phyloP scores from a whole-genome alignment of 2,888 invertebrate genomes.

The Orchesellides sinensis region DNA sequence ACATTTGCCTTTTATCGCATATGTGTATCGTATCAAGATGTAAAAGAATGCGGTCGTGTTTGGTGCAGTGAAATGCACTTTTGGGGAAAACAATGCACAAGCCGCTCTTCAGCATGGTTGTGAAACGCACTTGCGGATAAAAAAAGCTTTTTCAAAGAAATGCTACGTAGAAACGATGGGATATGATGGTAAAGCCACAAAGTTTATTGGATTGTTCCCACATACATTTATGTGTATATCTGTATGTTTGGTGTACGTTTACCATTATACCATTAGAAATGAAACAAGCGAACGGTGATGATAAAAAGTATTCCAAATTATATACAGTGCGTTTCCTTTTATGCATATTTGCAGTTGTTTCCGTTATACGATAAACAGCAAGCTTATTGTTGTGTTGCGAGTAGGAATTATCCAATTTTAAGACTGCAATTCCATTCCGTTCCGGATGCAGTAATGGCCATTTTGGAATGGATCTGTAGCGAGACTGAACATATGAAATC shows the following conservation, averaged over 20 bases:
- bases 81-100: conserved; percentile 13
- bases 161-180: not conserved
- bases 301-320: conserved; percentile 15
- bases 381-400: conserved; percentile 46
- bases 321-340: not conserved
- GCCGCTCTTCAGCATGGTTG: not conserved
- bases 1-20: not conserved
- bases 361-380: not conserved
- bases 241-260: no score
- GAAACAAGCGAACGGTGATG: conserved; percentile 38
- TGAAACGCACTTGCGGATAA: conserved; percentile 48
- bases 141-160: conserved; percentile 36
- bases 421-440: conserved; percentile 40
- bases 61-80: conserved; percentile 34
- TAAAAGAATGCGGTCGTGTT: conserved; percentile 34
- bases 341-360: not conserved
- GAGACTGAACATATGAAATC: not conserved
- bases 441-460: conserved; percentile 46
- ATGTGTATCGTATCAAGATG: conserved; percentile 46
- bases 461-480: conserved; percentile 25
- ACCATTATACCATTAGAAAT: conserved; percentile 24
- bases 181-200: conserved; percentile 34
- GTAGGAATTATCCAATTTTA: conserved; percentile 50
- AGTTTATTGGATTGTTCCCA: conserved; percentile 44
- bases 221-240: conserved; percentile 24